Conservation (phyloP, 2,113 vertebrate genomes). For the Acanthochromis polyacanthus region DNA sequence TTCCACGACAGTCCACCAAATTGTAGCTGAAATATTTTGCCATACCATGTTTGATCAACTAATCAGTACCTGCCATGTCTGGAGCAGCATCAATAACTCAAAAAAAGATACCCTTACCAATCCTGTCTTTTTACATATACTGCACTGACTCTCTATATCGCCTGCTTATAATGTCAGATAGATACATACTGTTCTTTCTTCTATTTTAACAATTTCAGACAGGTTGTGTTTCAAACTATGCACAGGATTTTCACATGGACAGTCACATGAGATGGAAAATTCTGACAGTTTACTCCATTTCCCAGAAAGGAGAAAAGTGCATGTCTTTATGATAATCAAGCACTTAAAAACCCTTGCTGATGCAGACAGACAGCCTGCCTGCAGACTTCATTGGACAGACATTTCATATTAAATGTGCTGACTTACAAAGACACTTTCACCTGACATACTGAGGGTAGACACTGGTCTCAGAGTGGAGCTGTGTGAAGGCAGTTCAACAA, state of each 20-base stretch:
- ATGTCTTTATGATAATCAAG: slow-evolving; percentile 59
- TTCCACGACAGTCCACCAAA: background rate
- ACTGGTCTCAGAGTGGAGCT: background rate
- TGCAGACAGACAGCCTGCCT: slow-evolving; percentile 38
- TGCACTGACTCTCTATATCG: background rate
- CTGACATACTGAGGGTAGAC: slow-evolving; percentile 31
- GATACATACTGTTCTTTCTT: background rate
- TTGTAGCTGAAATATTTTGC: background rate
- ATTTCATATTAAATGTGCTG: slow-evolving; percentile 41
- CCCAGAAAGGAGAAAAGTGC: slow-evolving; percentile 34
- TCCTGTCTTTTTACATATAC: background rate
- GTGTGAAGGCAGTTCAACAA: slow-evolving; percentile 16
- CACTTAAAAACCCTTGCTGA: slow-evolving; percentile 54
- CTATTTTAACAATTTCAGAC: background rate
- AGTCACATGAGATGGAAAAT: background rate
- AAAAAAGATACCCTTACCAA: too few species aligned
- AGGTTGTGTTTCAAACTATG: slow-evolving; percentile 10
- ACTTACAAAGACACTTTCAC: slow-evolving; percentile 36
- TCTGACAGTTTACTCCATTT: slow-evolving; percentile 48
- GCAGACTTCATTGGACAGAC: slow-evolving; percentile 33
- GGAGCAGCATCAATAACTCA: background rate
- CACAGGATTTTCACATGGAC: slow-evolving; percentile 19
- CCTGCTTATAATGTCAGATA: background rate
- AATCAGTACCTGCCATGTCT: background rate
- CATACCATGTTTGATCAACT: background rate